Percentiles rank a stretch among this genome's conserved stretches.
Evolutionary conservation across 2,797 vertebrate genomes (phyloP).

Genomic region (Balearica regulorum): DNA sequence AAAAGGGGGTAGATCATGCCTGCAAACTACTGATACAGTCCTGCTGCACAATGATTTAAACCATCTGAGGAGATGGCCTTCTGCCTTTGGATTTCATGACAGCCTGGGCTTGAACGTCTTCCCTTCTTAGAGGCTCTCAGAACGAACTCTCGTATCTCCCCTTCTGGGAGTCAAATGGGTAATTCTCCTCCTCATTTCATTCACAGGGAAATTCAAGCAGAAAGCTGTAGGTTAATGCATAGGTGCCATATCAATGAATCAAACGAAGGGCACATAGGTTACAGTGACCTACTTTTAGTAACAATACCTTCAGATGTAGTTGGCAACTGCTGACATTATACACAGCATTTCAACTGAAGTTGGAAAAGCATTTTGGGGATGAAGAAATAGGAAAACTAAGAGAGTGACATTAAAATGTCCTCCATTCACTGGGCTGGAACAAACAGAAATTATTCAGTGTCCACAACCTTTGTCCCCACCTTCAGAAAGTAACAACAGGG

Average conservation of each 20-base stretch:
- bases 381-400: not conserved
- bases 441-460: not conserved
- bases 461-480: not conserved
- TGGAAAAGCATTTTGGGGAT: not conserved
- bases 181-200: not conserved
- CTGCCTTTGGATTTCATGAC: not conserved
- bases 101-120: not conserved
- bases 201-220: not conserved
- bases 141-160: not conserved
- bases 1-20: not conserved
- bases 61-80: slow-evolving; percentile 17
- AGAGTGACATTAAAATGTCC: not conserved
- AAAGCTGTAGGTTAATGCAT: not conserved
- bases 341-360: not conserved
- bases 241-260: not conserved
- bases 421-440: not conserved
- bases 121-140: not conserved
- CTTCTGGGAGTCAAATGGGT: not conserved
- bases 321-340: not conserved
- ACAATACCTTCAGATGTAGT: not conserved
- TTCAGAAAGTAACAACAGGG: not conserved
- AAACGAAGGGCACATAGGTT: not conserved
- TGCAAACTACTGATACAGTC: not conserved
- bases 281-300: not conserved
- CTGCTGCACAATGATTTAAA: slow-evolving; percentile 15